Base-by-base conservation (phyloP, 2,888 invertebrate species). In the Lithodes maja region DNA sequence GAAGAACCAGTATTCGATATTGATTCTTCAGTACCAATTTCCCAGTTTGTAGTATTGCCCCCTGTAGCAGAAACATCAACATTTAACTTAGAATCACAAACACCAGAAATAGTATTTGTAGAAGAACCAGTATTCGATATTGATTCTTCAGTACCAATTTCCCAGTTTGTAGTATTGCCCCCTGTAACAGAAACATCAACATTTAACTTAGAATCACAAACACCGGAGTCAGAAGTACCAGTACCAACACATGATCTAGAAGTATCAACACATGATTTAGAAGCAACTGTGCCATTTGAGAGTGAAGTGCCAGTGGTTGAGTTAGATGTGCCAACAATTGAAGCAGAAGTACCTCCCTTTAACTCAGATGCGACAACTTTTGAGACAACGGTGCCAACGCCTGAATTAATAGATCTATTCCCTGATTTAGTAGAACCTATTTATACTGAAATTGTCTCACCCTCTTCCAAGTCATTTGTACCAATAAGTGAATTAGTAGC, bases 1-100 rank as follows among this genome's bases (percentile, higher is more conserved):
- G 77, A 77, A 77, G 77, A 77, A 77, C 50, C 77, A 77, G 77
- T 17, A 15, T 15, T 49, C 52, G 15, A 33, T 77, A 33, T 49
- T 33, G 33, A 33, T 33, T 33, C 33, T 33, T 33, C 33, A 33
- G 33, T 33, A 33, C 33, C 33, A 33, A 33, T 33, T 33, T 33
- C 33, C 33, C 33, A 33, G 33, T 33, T 33, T 33, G 33, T 0
- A 33, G 33, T 33, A 33, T 33, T 33, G 33, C 33, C 61, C 77
- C 49, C 15, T 77, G 17, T 77, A 33, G 77, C 1, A 77, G 3
- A 52, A n/a, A 33, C 33, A 33, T 33, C 33, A 33, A 33, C 33
- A 33, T 33, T 33, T 33, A 33, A 33, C 33, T 33, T 33, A 33
- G 33, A 33, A 33, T 33, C 33, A 33, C 33, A 33, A 33, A 33